Evolutionary conservation across 2,888 invertebrate species (phyloP).

Genomic region (Athalia cordata): DNA sequence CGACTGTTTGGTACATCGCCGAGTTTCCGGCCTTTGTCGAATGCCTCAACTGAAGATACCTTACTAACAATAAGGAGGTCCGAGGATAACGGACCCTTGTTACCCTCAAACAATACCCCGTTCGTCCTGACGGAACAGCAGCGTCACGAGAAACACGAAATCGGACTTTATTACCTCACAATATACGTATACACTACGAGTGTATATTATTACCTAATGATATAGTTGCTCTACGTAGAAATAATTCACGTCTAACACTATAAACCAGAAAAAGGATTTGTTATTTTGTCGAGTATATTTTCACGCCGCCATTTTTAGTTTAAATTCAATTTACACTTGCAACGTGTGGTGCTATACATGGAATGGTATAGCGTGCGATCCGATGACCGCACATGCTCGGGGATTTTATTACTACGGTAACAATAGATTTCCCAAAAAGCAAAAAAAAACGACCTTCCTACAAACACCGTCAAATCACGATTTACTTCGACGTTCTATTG

Average conservation of each 20-base stretch:
- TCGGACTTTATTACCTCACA: background rate
- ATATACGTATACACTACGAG: background rate
- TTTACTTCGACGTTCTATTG: conserved; percentile 31
- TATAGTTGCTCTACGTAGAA: background rate
- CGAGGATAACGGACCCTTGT: conserved; percentile 41
- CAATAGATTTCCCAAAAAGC: conserved; percentile 30
- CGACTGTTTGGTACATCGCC: conserved; percentile 20
- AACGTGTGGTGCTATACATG: background rate
- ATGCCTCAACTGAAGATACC: conserved; percentile 7
- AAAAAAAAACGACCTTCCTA: conserved; percentile 16
- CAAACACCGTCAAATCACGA: conserved; percentile 34
- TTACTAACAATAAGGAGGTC: background rate
- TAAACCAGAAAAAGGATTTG: background rate
- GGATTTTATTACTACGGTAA: conserved; percentile 28
- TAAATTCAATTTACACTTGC: conserved; percentile 23
- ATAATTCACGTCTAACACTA: background rate
- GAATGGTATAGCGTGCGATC: no score
- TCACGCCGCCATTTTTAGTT: background rate
- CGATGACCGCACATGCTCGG: background rate
- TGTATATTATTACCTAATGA: no score
- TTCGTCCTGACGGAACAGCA: background rate
- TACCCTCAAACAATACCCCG: conserved; percentile 19
- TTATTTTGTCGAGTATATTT: no score
- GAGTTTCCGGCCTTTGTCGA: conserved; percentile 11
- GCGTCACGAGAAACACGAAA: background rate